Evolutionary conservation across 1,140 invertebrate genomes (phyloP), one percentile per base, ranked within the genome.

Genomic region (Hermatobates lingyangjiaoensis): DNA sequence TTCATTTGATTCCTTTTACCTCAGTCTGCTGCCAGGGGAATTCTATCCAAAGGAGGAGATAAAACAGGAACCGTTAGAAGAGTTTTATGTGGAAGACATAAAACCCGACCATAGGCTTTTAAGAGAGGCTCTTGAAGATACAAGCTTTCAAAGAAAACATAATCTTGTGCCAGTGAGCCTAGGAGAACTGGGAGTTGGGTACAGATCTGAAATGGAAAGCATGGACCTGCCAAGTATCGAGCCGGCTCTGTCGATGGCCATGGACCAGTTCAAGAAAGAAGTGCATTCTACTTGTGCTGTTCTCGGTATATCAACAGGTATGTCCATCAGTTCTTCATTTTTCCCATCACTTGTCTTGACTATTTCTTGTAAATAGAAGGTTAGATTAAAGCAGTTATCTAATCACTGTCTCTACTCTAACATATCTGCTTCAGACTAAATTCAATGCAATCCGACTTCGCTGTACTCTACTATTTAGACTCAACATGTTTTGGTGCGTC

Each of bases 231-330:
- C 80, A 38, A 73, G 73, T n/a, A 83, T 90, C 54, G 86, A 87
- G 62, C 83, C 84, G 5, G 81, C 89, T 15, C 72, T 89, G 21
- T 84, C 79, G 50, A 68, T 90, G 61, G 86, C 85, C 4, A 83
- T 89, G 57, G 84, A 89, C 59, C 82, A 89, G 61, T 76, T 86
- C 51, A 80, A 83, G 54, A 79, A 81, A 58, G 86, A 89, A 62
- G 83, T 89, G 27, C 79, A 84, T 57, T 81, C 79, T 59, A 87
- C 84, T 1, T 90, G 86, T 63, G 76, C 77, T 2, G 75, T 83
- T 50, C 73, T 90, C 55, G 83, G 81, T 60, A 90, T 91, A 64
- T 83, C 86, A 62, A 77, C 80, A 67, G 86, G 87, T 90, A 67
- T 79, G 76, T 63, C 30, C 30, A 21, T 39, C 15, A 26, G 23